Evolutionary conservation across 2,888 invertebrate genomes (phyloP), one percentile per base, ranked within the genome.

Genomic region (Synanthedon formicaeformis): DNA sequence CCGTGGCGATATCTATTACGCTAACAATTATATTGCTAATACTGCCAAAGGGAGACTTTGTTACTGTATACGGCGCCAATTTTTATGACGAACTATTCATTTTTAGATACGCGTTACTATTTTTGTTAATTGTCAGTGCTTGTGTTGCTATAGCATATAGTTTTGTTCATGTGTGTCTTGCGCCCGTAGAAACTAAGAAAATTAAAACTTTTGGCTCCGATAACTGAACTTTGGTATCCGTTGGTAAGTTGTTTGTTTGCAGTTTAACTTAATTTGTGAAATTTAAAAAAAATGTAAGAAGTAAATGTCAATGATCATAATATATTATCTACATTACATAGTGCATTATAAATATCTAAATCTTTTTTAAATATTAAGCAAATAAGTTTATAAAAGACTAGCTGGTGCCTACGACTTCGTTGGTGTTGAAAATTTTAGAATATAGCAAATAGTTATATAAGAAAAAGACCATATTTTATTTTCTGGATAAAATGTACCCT

Each of bases 21-120:
- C 63, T 92, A 55, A 92, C 93, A 40, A 66, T 91, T 49, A 68
- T 91, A 59, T 75, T 93, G 57, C 66, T 92, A 55, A 72, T 84
- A 54, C 86, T 93, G 74, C 93, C 93, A 64, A 82, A 82, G 69
- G 84, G 86, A 34, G 82, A 84, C 55, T 72, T 75, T 59, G 70
- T 58, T 58, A 60, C 60, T 59, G 63, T 54, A 57, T 62, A 56
- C 55, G 71, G 73, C 69, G 82, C 82, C 66, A 89, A 90, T 78
- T 89, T 90, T 78, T 76, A 80, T 59, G 81, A 83, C 59, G 76
- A 68, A 62, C 67, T 79, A 54, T 82, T 71, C 57, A 65, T 83
- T 50, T 66, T 73, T 52, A 73, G 81, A 50, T 77, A 75, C 57
- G 62, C 67, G 51, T 66, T 76, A 50, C 69, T 82, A 40, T 65